Conservation (phyloP, 2,797 vertebrate species). For the Rhadinocentrus ornatus region DNA sequence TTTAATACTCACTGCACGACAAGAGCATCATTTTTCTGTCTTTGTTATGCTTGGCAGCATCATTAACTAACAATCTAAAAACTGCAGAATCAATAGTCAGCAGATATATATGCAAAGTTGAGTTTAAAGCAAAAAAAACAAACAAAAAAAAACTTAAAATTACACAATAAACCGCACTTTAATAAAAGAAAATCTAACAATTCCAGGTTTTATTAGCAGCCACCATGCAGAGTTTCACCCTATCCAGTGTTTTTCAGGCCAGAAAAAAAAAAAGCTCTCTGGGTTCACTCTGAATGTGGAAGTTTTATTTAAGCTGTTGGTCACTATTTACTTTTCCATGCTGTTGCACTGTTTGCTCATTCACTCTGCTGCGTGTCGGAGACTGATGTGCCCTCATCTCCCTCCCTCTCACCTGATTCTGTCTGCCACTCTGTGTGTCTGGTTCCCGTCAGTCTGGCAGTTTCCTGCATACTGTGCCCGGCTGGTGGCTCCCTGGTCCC, state of each 20-base stretch:
- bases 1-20: neutral
- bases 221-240: neutral
- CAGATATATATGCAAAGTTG: too few relatives aligned
- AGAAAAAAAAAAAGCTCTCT: constrained; percentile 14
- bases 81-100: too few relatives aligned
- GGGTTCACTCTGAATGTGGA: constrained; percentile 17
- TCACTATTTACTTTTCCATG: constrained; percentile 31
- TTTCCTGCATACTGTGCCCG: constrained; percentile 89
- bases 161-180: too few relatives aligned
- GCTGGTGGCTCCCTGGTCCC: constrained; percentile 84
- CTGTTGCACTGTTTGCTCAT: constrained; percentile 31
- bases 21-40: too few relatives aligned
- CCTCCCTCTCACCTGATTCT: constrained; percentile 74
- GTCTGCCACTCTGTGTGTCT: constrained; percentile 80
- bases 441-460: constrained; percentile 89
- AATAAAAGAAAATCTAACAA: neutral
- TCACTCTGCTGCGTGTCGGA: neutral
- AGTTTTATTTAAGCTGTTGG: constrained; percentile 21
- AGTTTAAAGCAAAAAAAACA: too few relatives aligned
- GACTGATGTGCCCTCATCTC: neutral
- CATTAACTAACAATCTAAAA: too few relatives aligned
- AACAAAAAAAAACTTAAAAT: neutral
- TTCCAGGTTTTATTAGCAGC: neutral
- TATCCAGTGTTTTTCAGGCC: constrained; percentile 17
- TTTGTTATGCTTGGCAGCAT: too few relatives aligned